Conservation (phyloP, 1,140 invertebrate species). For the Sarcophaga bullata region DNA sequence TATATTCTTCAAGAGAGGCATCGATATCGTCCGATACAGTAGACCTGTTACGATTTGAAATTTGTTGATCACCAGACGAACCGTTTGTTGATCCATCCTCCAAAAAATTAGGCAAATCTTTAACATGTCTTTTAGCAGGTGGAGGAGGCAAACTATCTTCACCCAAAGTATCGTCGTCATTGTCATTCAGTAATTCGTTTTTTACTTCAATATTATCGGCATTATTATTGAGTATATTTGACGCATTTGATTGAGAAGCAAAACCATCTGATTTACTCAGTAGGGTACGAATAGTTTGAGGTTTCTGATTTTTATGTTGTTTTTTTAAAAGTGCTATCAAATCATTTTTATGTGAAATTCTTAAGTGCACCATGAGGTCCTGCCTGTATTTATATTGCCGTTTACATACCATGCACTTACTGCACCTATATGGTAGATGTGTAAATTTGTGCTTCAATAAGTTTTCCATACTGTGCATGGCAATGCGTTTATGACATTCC, state of each 20-base stretch:
- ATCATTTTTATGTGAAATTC: conserved; percentile 58
- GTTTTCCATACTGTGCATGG: conserved; percentile 63
- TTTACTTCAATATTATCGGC: conserved; percentile 50
- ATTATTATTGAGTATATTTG: conserved; percentile 46
- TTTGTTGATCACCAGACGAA: conserved; percentile 26
- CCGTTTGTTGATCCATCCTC: conserved; percentile 45
- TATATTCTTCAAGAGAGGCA: conserved; percentile 56
- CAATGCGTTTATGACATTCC: conserved; percentile 60
- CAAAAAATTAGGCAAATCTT: background rate
- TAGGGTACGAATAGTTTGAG: conserved; percentile 2
- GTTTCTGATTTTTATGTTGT: conserved; percentile 19
- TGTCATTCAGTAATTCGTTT: conserved; percentile 48
- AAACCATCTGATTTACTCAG: background rate
- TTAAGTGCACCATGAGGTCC: conserved; percentile 63
- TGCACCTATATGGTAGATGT: conserved; percentile 59
- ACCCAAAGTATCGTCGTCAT: conserved; percentile 46
- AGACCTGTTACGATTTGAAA: background rate
- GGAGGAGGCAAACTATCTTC: conserved; percentile 3
- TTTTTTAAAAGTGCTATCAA: conserved; percentile 49
- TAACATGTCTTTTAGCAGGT: background rate
- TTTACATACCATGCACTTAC: conserved; percentile 59
- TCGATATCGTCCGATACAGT: conserved; percentile 27
- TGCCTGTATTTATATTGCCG: conserved; percentile 62
- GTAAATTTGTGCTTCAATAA: conserved; percentile 62
- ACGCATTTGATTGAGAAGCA: conserved; percentile 30